Evolutionary conservation across 1,140 invertebrate genomes (phyloP), one percentile per base, ranked within the genome.

Genomic region (Drosophila sp.): DNA sequence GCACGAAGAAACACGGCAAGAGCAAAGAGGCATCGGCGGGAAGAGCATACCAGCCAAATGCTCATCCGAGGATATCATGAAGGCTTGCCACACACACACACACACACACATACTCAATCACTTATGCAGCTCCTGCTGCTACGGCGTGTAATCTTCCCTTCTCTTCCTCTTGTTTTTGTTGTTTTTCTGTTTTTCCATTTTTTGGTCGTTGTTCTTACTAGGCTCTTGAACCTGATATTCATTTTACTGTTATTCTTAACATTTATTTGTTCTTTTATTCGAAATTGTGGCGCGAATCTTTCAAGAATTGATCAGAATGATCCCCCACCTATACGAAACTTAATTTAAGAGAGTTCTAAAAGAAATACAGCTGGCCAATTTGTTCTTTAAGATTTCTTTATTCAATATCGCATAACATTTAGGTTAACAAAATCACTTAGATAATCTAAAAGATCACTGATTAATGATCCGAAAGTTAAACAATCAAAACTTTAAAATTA

Each of bases 11-110:
- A 23, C 41, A 72, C 80, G 80, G 62, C 66, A 80, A 11, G 10
- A 38, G 27, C 50, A 67, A 30, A 70, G 60, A n/a, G 40, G 29
- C 35, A 68, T 54, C 62, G 25, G 32, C 40, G 60, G 77, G 40
- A 47, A 60, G 58, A 69, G 73, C 73, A 76, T 76, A 70, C 55
- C 80, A 79, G 76, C 60, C 68, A 82, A 87, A 87, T 87, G 74
- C 83, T 86, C 76, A 87, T 65, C 66, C 70, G 72, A 90, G 74
- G 79, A 90, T 86, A 85, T 85, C 76, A 80, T 75, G 66, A 72
- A 78, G 70, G 71, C 67, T 80, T 54, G 66, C 33, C 62, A 33
- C 60, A 56, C 62, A 56, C 74, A 75, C 68, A 70, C 60, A 64
- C 60, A 50, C 58, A 57, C 38, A 56, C 56, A 35, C 50, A 57